phyloP scores from a whole-genome alignment of 2,888 invertebrate species.

The Noctua fimbriata region DNA sequence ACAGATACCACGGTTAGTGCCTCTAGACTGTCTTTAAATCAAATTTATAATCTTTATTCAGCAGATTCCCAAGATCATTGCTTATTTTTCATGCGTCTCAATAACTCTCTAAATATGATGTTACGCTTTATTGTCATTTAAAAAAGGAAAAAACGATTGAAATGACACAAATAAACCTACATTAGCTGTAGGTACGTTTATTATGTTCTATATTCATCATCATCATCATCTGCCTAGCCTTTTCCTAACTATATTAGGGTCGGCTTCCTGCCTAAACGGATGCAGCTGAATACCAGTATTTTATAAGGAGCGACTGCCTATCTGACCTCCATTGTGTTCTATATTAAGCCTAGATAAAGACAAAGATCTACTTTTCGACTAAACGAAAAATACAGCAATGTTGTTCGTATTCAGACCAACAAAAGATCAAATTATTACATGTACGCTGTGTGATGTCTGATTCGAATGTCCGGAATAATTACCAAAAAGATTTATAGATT shows the following conservation, averaged over 20 bases:
- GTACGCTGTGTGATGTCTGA: not conserved
- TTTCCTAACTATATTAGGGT: no score
- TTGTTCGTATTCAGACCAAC: not conserved
- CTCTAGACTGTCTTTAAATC: not conserved
- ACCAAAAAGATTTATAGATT: not conserved
- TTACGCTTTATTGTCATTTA: not conserved
- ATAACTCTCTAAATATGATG: no score
- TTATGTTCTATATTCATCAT: not conserved
- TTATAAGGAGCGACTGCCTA: no score
- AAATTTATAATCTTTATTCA: not conserved
- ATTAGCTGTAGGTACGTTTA: not conserved
- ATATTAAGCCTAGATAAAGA: not conserved
- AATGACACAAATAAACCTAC: not conserved
- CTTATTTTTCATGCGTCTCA: conserved; percentile 2
- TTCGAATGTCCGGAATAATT: not conserved
- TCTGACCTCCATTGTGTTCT: no score
- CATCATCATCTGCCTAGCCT: no score
- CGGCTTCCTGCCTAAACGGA: no score
- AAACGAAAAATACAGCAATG: not conserved
- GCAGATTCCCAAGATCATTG: not conserved
- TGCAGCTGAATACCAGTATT: no score
- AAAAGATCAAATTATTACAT: not conserved
- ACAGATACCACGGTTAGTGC: no score
- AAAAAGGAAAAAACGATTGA: not conserved
- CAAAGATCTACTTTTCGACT: not conserved